Base-by-base conservation (phyloP, 2,888 invertebrate species). In the Cheilosia vulpina region DNA sequence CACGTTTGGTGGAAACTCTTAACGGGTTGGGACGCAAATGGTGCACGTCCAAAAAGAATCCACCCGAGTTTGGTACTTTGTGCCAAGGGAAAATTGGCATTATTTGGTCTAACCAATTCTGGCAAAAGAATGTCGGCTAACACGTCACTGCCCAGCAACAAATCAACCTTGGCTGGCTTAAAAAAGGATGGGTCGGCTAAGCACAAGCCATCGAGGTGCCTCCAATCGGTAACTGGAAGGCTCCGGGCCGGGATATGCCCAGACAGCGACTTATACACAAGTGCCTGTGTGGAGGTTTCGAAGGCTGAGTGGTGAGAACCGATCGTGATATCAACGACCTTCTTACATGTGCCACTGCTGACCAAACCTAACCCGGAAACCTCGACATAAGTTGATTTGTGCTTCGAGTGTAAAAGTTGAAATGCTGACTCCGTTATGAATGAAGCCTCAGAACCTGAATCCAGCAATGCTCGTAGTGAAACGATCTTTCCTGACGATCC, bases 341-440 rank as follows among this genome's bases (percentile, higher is more conserved):
- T 72, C 1, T 58, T 58, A 19, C 62, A 72, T 9, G 27, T 41
- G 72, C 41, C 47, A n/a, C 57, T 62, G 43, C 11, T 62, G 52
- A 60, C 52, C 41, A 72, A 24, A 27, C 72, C 60, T 27, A 72
- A 41, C 52, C 60, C 52, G 11, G 60, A 72, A n/a, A 72, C 72
- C 24, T 60, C 60, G 60, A 60, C 41, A n/a, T 5, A 13, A 11
- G 38, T 38, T 27, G 34, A 55, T 31, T 55, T 31, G 27, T 55
- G 55, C 7, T 4, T n/a, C 17, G 7, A 34, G 7, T n/a, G 31
- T 3, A 47, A 7, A 1, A 47, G 9, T 47, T 47, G 47, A 19
- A 19, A 7, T 47, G 47, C 47, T 19, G 47, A 19, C 4, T 50
- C 65, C 1, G 65, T 65, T 5, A 65, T 65, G 27, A 65, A 65